Conservation (phyloP, 1,140 invertebrate species). For the Ganaspis sp. region DNA sequence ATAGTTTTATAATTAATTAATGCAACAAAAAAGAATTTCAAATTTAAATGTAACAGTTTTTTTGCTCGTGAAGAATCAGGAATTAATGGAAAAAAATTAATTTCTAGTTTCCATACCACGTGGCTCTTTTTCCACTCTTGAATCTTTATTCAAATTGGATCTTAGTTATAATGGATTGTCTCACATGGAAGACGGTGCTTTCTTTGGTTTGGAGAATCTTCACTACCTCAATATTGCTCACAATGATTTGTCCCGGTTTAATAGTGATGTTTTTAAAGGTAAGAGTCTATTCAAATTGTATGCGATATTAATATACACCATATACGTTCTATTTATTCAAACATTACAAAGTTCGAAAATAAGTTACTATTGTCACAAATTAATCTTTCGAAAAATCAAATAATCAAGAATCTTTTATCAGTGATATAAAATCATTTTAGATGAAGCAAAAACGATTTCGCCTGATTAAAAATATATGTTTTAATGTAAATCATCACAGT, state of each 20-base stretch:
- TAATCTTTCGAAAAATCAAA: too few species aligned
- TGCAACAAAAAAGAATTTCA: too few species aligned
- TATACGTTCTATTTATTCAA: not conserved
- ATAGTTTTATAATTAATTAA: too few species aligned
- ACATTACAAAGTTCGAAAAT: not conserved
- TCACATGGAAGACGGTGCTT: slow-evolving; percentile 84
- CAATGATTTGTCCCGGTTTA: slow-evolving; percentile 86
- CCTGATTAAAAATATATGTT: too few species aligned
- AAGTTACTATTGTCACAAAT: too few species aligned
- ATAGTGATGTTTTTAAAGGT: slow-evolving; percentile 88
- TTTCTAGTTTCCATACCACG: slow-evolving; percentile 80
- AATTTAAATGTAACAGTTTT: too few species aligned
- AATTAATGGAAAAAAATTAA: too few species aligned
- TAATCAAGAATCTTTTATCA: too few species aligned
- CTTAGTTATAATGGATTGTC: slow-evolving; percentile 86
- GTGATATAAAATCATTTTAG: too few species aligned
- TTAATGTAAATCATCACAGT: too few species aligned
- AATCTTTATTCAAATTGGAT: slow-evolving; percentile 83
- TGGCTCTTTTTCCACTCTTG: slow-evolving; percentile 80
- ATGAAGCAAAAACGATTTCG: too few species aligned
- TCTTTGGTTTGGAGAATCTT: slow-evolving; percentile 81
- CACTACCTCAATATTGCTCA: slow-evolving; percentile 83
- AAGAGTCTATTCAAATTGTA: slow-evolving; percentile 39
- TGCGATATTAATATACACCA: slow-evolving; percentile 7
- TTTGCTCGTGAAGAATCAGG: too few species aligned